Evolutionary conservation across 1,140 invertebrate species (phyloP), one percentile per base, ranked within the genome.

Genomic region (Bombus confusus): DNA sequence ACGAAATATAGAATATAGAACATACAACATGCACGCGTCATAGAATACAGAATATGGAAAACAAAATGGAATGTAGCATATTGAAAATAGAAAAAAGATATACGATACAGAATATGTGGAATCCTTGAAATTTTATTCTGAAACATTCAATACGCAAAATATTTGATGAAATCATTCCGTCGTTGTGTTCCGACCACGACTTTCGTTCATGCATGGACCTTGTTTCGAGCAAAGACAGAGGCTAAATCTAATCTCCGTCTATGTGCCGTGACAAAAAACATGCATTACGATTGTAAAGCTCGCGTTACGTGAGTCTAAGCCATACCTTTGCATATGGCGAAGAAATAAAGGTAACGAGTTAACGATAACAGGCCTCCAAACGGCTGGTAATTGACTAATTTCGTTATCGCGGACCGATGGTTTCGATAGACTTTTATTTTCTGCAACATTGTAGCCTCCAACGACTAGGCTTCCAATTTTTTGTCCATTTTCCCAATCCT

Each of bases 351-450:
- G 64, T 52, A 52, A 66, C 62, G 52, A 79, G 47, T 87, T 83
- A 73, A 57, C 37, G 85, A 87, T 85, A 85, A 88, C 76, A 66
- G 73, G 68, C 43, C 77, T 66, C 52, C 71, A 57, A 85, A 71
- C 62, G 77, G 76, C 73, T 87, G 85, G 34, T 47, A 80, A 69
- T 59, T 64, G 62, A 72, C 72, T 87, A 87, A 87, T 88, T 88
- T 88, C 75, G 83, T 88, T 87, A 88, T 87, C 87, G 39, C 78
- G 57, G 39, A 77, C 22, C 34, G 37, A 18, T 25, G 25, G 72
- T n/a, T 66, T 47, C 39, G 73, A 85, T 80, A 74, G 25, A 69
- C 84, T 47, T 52, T 64, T 66, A 72, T 80, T 76, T 39, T 52
- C n/a, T 37, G 18, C 57, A 79, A 66, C 31, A 34, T 52, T 57